These are phyloP conservation scores for Nomada lathburiana DNA, from an alignment of 2,888 invertebrate genomes.

Conservation along the genomic window DNA sequence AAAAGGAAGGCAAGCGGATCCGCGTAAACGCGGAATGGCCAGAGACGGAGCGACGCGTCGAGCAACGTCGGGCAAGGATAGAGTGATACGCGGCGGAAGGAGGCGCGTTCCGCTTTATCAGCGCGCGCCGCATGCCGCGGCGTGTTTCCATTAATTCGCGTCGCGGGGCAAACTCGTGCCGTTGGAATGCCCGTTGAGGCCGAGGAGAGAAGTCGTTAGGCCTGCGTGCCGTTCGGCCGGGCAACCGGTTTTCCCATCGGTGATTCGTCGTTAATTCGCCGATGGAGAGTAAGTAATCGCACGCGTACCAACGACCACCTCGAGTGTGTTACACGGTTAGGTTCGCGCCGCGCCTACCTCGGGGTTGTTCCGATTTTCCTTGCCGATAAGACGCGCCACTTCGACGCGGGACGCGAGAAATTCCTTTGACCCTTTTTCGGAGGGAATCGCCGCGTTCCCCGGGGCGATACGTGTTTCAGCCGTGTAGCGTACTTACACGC, in stretches of 20 bases:
- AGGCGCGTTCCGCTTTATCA: constrained; percentile 80
- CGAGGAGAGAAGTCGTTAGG: constrained; percentile 77
- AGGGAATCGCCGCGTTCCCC: constrained; percentile 25
- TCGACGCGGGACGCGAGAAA: constrained; percentile 42
- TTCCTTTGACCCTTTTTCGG: constrained; percentile 40
- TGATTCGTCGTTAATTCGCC: constrained; percentile 82
- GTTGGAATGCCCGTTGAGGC: constrained; percentile 78
- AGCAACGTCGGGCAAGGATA: constrained; percentile 51
- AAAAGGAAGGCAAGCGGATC: constrained; percentile 29
- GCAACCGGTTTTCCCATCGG: constrained; percentile 81
- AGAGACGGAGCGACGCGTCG: constrained; percentile 25
- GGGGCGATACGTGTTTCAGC: neutral
- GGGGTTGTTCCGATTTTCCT: constrained; percentile 55
- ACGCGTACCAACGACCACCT: constrained; percentile 77
- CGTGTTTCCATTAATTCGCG: constrained; percentile 82
- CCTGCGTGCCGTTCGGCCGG: constrained; percentile 74
- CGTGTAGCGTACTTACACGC: too few species aligned
- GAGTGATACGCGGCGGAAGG: constrained; percentile 60
- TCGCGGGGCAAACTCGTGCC: constrained; percentile 78
- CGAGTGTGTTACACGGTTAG: constrained; percentile 67
- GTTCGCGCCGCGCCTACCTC: constrained; percentile 64
- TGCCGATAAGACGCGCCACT: constrained; percentile 46
- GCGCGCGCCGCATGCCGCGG: constrained; percentile 74
- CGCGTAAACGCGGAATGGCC: constrained; percentile 49
- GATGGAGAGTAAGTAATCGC: constrained; percentile 77